These are phyloP conservation scores for Hydriomena furcata DNA, from an alignment of 2,888 invertebrate species.

Conservation along the genomic window DNA sequence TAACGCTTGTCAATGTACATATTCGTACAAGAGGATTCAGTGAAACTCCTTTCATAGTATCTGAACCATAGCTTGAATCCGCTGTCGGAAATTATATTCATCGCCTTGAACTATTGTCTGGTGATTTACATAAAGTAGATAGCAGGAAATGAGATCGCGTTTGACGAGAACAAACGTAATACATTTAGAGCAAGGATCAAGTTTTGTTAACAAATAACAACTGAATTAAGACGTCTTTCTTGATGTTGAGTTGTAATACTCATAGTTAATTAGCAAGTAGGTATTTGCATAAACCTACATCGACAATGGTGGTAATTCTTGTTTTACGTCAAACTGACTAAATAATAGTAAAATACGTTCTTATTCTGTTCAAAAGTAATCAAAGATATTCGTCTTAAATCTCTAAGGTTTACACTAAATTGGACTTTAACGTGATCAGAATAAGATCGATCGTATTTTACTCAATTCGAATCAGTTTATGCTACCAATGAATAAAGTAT, in stretches of 20 bases:
- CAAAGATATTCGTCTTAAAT: too few species aligned
- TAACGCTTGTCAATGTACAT: slow-evolving; percentile 18
- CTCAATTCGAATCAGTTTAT: too few species aligned
- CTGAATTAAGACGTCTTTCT: slow-evolving; percentile 3
- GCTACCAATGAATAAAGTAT: too few species aligned
- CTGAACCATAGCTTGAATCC: slow-evolving; percentile 9
- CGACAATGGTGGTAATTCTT: too few species aligned
- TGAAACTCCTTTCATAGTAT: slow-evolving; percentile 7
- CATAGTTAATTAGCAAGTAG: slow-evolving; percentile 1
- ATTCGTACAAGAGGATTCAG: slow-evolving; percentile 12
- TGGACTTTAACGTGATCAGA: too few species aligned
- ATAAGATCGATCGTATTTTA: too few species aligned
- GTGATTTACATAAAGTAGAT: slow-evolving; percentile 27
- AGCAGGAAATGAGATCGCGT: slow-evolving; percentile 25
- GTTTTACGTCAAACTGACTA: too few species aligned
- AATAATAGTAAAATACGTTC: too few species aligned
- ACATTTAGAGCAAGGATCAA: slow-evolving; percentile 6
- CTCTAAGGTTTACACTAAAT: too few species aligned
- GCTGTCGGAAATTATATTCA: slow-evolving; percentile 15
- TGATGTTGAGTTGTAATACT: slow-evolving; percentile 1
- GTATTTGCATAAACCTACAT: too few species aligned
- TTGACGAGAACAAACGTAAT: slow-evolving; percentile 17
- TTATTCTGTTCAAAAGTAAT: too few species aligned
- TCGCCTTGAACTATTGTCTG: slow-evolving; percentile 14
- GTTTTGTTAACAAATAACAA: slow-evolving; percentile 6